Evolutionary conservation across 2,888 invertebrate genomes (phyloP).

Genomic region (Mesoligia furuncula): DNA sequence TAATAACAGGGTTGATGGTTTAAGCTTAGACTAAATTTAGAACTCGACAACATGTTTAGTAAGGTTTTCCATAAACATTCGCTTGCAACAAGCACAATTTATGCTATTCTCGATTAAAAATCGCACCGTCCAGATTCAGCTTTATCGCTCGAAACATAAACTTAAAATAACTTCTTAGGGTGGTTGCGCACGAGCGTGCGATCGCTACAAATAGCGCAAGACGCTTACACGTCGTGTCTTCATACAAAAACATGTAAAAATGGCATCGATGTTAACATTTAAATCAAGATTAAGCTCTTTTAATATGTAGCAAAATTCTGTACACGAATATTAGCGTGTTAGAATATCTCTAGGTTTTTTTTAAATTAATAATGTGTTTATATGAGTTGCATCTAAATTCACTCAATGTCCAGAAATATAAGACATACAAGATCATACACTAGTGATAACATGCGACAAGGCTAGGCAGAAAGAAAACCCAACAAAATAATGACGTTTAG

Average conservation of each 20-base stretch:
- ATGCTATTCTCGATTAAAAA: slow-evolving; percentile 29
- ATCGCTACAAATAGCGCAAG: slow-evolving; percentile 34
- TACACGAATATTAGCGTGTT: slow-evolving; percentile 48
- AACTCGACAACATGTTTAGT: too few relatives aligned
- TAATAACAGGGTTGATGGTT: too few relatives aligned
- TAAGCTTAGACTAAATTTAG: too few relatives aligned
- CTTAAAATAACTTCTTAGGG: slow-evolving; percentile 48
- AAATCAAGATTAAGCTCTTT: slow-evolving; percentile 67
- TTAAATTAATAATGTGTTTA: not conserved
- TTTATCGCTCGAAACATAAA: slow-evolving; percentile 40
- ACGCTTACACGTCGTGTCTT: slow-evolving; percentile 34
- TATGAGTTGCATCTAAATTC: not conserved
- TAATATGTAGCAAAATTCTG: slow-evolving; percentile 56
- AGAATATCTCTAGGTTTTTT: slow-evolving; percentile 46
- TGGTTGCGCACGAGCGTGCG: slow-evolving; percentile 34
- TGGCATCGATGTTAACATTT: slow-evolving; percentile 60
- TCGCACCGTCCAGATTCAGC: slow-evolving; percentile 27
- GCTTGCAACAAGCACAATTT: too few relatives aligned
- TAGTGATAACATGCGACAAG: not conserved
- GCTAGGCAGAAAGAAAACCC: not conserved
- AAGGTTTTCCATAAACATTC: not conserved
- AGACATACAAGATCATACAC: too few relatives aligned
- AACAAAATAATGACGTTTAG: not conserved
- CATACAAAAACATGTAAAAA: slow-evolving; percentile 55
- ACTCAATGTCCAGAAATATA: not conserved